phyloP scores from a whole-genome alignment of 2,113 vertebrate genomes.

The Siphamia tubifer region DNA sequence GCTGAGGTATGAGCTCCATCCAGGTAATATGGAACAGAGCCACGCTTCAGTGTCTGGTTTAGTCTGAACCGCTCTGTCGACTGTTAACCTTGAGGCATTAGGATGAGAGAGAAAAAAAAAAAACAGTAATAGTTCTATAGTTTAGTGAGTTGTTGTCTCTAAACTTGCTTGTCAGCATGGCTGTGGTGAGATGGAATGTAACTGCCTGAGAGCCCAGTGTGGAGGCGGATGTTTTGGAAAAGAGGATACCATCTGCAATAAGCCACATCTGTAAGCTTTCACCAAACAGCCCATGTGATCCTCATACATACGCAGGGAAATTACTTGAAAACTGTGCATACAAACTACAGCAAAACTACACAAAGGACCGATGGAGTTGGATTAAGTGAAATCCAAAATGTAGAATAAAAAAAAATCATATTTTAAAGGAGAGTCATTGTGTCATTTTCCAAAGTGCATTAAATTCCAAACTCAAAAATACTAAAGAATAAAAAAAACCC shows the following conservation, averaged over 20 bases:
- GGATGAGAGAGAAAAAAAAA: not conserved
- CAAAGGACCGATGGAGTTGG: no score
- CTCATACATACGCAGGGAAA: no score
- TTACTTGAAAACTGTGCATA: no score
- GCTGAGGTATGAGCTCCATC: conserved; percentile 86
- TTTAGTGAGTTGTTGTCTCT: no score
- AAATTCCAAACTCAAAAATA: no score
- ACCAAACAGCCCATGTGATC: not conserved
- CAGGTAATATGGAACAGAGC: conserved; percentile 84
- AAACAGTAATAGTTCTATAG: not conserved
- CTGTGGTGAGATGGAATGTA: conserved; percentile 68
- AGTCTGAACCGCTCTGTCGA: conserved; percentile 85
- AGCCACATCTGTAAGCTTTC: not conserved
- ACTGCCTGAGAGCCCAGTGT: conserved; percentile 52
- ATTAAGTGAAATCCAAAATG: no score
- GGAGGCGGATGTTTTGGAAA: not conserved
- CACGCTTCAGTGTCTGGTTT: conserved; percentile 79
- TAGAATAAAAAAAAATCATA: no score
- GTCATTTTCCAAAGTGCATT: no score
- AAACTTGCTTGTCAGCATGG: conserved; percentile 81
- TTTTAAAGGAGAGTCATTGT: no score
- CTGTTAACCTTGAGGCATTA: conserved; percentile 73
- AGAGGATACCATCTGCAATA: not conserved
- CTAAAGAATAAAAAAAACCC: no score
- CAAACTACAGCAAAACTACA: no score